Base-by-base conservation (phyloP, 2,888 invertebrate species). In the Tupiocoris notatus region DNA sequence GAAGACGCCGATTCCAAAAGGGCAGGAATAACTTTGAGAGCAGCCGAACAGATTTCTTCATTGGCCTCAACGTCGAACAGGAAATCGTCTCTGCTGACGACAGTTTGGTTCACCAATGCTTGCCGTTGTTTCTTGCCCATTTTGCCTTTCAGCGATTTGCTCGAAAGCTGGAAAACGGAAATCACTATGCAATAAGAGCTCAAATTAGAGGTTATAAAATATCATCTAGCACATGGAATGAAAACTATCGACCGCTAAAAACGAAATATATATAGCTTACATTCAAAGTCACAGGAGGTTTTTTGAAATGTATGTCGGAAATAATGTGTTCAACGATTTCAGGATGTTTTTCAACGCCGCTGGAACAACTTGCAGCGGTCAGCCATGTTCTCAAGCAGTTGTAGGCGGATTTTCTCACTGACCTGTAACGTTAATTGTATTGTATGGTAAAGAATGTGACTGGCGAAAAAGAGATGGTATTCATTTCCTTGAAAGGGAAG, bases 121-220 rank as follows among this genome's bases (percentile, higher is more conserved):
- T 74, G 63, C 56, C 74, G 25, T 24, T 74, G 74, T 64, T 65
- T 63, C 20, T 74, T 74, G 0, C 74, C 74, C 23, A 74, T 54
- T 74, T 64, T 74, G 1, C 74, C 74, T 25, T 64, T 74, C 2
- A 63, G 23, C 18, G 23, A 21, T 58, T 64, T 74, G 56, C 57
- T 74, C 7, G 63, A 64, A 12, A 64, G 0, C 63, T 64, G 54
- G 6, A 21, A 54, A n/a, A n/a, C n/a, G n/a, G n/a, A n/a, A n/a
- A n/a, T n/a, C n/a, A n/a, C n/a, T n/a, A n/a, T n/a, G n/a, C n/a
- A n/a, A n/a, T n/a, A n/a, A n/a, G 12, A 17, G 61, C 61, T 16
- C 9, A 59, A 7, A 59, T n/a, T n/a, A n/a, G n/a, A n/a, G n/a
- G n/a, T n/a, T n/a, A n/a, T n/a, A n/a, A n/a, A n/a, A n/a, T n/a